These are phyloP conservation scores for Xerus inauris DNA, from an alignment of 2,113 vertebrate species.

Conservation along the genomic window DNA sequence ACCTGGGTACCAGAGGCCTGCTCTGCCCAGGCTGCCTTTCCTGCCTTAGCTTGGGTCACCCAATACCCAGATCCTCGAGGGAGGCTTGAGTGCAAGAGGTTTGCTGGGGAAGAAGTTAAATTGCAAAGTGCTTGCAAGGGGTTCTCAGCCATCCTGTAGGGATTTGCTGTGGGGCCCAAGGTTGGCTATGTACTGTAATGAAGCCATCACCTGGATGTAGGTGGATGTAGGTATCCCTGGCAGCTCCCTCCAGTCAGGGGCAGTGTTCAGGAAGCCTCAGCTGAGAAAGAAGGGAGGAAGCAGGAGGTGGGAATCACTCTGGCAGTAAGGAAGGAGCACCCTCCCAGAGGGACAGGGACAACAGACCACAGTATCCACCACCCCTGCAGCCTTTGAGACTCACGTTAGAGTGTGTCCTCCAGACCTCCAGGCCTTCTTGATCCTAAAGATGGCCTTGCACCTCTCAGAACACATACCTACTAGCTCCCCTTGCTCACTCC, in stretches of 20 bases:
- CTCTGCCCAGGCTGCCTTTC: neutral
- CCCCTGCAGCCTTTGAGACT: neutral
- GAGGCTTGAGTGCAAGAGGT: neutral
- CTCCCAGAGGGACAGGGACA: too few relatives aligned
- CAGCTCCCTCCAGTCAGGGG: neutral
- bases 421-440: neutral
- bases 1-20: neutral
- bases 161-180: neutral
- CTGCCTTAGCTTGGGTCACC: neutral
- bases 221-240: neutral
- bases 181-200: neutral
- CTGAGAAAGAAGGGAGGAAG: neutral
- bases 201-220: too few relatives aligned
- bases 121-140: neutral
- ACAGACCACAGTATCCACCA: too few relatives aligned
- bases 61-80: neutral
- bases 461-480: neutral
- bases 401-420: neutral
- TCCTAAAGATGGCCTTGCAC: neutral
- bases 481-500: neutral
- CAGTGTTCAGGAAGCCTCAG: neutral
- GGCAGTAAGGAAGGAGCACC: neutral
- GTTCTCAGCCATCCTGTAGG: accelerated
- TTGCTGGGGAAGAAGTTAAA: too few relatives aligned
- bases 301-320: neutral